phyloP scores from a whole-genome alignment of 1,140 invertebrate species.

The Lordiphosa collinella region DNA sequence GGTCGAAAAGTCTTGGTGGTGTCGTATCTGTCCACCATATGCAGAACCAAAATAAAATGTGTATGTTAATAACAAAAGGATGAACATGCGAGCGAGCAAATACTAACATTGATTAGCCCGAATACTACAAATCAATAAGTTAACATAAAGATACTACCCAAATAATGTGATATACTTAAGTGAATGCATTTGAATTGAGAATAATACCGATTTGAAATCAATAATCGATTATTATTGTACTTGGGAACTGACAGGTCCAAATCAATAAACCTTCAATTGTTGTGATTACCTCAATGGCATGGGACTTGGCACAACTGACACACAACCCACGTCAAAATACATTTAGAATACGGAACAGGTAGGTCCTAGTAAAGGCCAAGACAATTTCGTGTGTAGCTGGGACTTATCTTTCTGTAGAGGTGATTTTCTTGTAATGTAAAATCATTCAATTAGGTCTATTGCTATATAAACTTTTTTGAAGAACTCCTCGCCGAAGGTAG shows the following conservation, averaged over 20 bases:
- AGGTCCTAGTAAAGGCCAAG: not conserved
- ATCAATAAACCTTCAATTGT: constrained; percentile 73
- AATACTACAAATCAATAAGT: not conserved
- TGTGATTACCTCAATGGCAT: constrained; percentile 67
- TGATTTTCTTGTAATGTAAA: no score
- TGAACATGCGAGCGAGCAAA: constrained; percentile 26
- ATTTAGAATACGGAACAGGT: constrained; percentile 32
- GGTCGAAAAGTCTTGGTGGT: constrained; percentile 24
- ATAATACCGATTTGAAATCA: constrained; percentile 37
- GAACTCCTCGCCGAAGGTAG: no score
- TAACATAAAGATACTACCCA: not conserved
- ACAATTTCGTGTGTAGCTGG: no score
- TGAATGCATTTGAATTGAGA: no score
- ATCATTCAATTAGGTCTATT: no score
- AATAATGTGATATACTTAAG: not conserved
- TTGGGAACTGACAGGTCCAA: constrained; percentile 23
- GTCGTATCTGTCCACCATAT: constrained; percentile 13
- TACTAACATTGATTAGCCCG: constrained; percentile 1
- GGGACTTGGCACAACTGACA: constrained; percentile 71
- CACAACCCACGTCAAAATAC: constrained; percentile 19
- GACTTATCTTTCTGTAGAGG: no score
- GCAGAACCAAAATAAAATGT: constrained; percentile 5
- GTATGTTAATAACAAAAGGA: constrained; percentile 22
- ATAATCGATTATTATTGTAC: constrained; percentile 59
- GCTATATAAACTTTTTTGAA: no score